Conservation (phyloP, 2,797 vertebrate species). For the Sebastes vulpes region DNA sequence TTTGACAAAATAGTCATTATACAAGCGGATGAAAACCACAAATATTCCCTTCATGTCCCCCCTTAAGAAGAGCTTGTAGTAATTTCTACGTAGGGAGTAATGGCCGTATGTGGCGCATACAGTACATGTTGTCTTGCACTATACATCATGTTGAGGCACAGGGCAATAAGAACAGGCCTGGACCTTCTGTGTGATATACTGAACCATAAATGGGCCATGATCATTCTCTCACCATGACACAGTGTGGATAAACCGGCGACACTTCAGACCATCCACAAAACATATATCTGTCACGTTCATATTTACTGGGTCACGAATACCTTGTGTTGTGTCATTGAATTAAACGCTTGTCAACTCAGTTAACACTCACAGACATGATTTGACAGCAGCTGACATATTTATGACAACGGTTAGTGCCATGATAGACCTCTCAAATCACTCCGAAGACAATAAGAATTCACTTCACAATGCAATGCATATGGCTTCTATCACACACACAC, state of each 20-base stretch:
- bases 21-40: neutral
- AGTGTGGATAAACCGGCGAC: conserved; percentile 31
- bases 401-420: neutral
- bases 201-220: conserved; percentile 54
- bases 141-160: conserved; percentile 44
- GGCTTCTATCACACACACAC: neutral
- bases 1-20: neutral
- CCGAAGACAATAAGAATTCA: neutral
- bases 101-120: neutral
- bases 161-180: conserved; percentile 6
- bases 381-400: conserved; percentile 13
- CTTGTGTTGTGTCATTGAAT: conserved; percentile 1
- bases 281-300: conserved; percentile 19
- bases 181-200: conserved; percentile 45
- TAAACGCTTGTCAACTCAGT: conserved; percentile 10
- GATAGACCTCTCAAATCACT: conserved; percentile 2
- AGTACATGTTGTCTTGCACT: conserved; percentile 8
- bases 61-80: neutral
- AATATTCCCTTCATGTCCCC: neutral
- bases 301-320: conserved; percentile 1
- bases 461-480: neutral
- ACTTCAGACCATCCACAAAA: conserved; percentile 9
- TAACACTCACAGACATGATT: neutral
- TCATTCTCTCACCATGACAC: conserved; percentile 52
- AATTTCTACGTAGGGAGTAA: neutral